phyloP scores from a whole-genome alignment of 2,797 vertebrate genomes.

The Cryptoprocta ferox region DNA sequence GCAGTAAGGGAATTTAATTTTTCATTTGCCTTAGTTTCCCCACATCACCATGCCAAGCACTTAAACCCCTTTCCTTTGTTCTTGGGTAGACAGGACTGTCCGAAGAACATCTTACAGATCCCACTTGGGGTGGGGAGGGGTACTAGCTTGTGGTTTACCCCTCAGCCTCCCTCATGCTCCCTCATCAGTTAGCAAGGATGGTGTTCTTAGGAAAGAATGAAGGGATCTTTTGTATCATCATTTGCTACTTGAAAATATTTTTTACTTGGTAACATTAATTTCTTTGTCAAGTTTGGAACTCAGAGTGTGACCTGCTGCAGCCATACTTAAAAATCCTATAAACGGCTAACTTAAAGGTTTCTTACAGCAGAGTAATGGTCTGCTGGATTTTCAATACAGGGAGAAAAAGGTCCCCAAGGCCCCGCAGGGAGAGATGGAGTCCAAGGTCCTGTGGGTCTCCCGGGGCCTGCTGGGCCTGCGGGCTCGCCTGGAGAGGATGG shows the following conservation, averaged over 20 bases:
- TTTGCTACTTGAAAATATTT: background rate
- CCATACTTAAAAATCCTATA: background rate
- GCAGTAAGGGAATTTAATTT: too few species aligned
- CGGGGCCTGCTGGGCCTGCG: slow-evolving; percentile 96
- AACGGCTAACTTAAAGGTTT: background rate
- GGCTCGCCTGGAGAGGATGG: slow-evolving; percentile 99
- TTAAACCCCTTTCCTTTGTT: too few species aligned
- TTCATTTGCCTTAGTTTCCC: too few species aligned
- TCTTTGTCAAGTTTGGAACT: background rate
- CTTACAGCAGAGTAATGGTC: background rate
- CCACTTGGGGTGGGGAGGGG: too few species aligned
- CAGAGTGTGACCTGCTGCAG: background rate
- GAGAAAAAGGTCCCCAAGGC: slow-evolving; percentile 98
- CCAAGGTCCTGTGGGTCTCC: slow-evolving; percentile 97
- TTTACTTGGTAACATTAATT: background rate
- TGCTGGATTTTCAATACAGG: slow-evolving; percentile 86
- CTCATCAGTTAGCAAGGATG: too few species aligned
- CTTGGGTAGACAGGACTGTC: too few species aligned
- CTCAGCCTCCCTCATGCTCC: too few species aligned
- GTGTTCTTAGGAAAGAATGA: background rate
- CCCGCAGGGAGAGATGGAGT: slow-evolving; percentile 97
- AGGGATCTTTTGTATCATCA: background rate
- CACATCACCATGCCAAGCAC: too few species aligned
- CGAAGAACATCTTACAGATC: too few species aligned
- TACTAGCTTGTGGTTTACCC: too few species aligned